Conservation (phyloP, 2,888 invertebrate species). For the Lucinisca nassula region DNA sequence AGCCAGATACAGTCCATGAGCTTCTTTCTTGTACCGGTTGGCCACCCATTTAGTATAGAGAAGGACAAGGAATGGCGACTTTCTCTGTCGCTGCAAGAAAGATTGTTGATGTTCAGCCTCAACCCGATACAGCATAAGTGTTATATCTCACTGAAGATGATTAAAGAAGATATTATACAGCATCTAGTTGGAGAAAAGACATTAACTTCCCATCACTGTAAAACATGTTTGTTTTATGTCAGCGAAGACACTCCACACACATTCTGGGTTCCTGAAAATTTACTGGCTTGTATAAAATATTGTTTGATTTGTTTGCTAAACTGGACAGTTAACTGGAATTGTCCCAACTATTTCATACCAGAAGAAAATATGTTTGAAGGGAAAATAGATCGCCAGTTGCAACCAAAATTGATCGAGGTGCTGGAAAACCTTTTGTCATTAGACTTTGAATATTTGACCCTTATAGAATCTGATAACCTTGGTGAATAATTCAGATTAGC, state of each 20-base stretch:
- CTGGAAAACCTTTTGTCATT: neutral
- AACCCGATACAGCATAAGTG: neutral
- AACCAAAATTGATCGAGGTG: neutral
- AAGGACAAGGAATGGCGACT: neutral
- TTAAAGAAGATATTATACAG: neutral
- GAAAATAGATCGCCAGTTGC: neutral
- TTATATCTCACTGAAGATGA: neutral
- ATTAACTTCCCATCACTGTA: neutral
- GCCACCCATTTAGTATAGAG: neutral
- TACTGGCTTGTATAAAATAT: neutral
- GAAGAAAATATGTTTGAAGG: slow-evolving; percentile 10
- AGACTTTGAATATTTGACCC: too few species aligned
- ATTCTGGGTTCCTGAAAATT: neutral
- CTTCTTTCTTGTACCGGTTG: neutral
- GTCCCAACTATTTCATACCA: slow-evolving; percentile 11
- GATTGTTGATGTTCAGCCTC: neutral
- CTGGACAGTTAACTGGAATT: neutral
- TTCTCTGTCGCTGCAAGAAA: neutral
- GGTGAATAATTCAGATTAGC: neutral
- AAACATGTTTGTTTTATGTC: slow-evolving; percentile 1
- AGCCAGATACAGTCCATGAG: neutral
- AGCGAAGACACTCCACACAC: neutral
- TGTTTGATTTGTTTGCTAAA: neutral
- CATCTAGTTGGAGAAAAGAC: neutral
- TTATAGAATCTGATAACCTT: neutral